A percentile compares a stretch with the other conserved stretches of the same genome.
Evolutionary conservation across 1,140 invertebrate genomes (phyloP).

Genomic region (Mesaphorura yosii): DNA sequence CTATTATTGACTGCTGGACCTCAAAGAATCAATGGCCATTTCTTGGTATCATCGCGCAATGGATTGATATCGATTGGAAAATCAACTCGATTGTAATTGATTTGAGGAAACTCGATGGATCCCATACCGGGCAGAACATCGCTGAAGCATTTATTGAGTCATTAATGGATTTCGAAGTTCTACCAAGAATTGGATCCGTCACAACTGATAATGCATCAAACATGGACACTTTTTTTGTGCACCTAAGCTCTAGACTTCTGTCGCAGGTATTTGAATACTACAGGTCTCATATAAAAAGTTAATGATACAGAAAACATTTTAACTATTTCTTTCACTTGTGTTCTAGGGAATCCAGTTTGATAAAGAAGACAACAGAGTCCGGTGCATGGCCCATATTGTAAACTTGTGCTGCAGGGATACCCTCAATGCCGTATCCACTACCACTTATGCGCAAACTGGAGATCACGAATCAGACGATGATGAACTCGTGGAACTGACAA

Average conservation of each 20-base stretch:
- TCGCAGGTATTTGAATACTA: no score
- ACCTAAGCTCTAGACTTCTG: no score
- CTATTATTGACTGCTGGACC: constrained; percentile 35
- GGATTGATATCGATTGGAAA: constrained; percentile 23
- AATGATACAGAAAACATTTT: no score
- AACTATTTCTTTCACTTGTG: not conserved
- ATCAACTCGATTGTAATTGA: constrained; percentile 8
- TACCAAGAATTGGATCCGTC: constrained; percentile 21
- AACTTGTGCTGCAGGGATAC: constrained; percentile 4
- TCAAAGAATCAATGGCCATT: constrained; percentile 33
- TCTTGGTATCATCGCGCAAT: constrained; percentile 33
- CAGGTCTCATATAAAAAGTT: no score
- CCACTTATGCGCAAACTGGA: no score
- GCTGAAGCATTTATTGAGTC: constrained; percentile 19
- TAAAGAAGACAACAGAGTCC: not conserved
- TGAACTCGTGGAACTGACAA: no score
- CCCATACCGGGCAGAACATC: constrained; percentile 22
- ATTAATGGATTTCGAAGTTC: constrained; percentile 27
- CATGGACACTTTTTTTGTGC: constrained; percentile 17
- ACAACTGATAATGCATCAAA: constrained; percentile 33
- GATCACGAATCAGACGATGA: no score
- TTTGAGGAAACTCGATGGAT: constrained; percentile 18
- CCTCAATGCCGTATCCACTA: not conserved
- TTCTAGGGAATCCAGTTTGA: constrained; percentile 15
- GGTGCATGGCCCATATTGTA: constrained; percentile 12